Base-by-base conservation (phyloP, 1,140 invertebrate species). In the Monomorium pharaonis region DNA sequence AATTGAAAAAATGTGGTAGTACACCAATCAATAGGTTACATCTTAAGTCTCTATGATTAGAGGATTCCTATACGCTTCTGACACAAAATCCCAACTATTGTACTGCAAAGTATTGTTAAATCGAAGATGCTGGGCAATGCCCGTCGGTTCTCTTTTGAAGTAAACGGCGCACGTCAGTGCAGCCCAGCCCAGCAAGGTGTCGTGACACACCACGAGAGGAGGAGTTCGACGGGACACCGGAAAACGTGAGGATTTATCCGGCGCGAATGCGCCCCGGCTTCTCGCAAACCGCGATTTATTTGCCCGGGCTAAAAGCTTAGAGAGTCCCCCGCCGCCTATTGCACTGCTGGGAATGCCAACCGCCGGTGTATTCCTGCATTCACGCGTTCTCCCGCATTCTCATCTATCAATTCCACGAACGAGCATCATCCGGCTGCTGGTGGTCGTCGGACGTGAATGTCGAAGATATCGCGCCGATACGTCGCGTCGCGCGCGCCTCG, bases 281-380 rank as follows among this genome's bases (percentile, higher is more conserved):
- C 60, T 89, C 56, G 88, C 85, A 87, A 89, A 56, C 85, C 74
- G 60, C 88, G 88, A 90, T 90, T 89, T 90, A 90, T 90, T 90
- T 90, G 88, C 88, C 88, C 60, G 78, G 62, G 75, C 88, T 90
- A 90, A 90, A 90, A 90, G 88, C 88, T 90, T 90, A 42, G 88
- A 89, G 88, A 89, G 87, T 74, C 77, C 85, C 85, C 78, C 75
- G 88, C 30, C 69, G 78, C 78, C 78, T 85, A 90, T 89, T 85
- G 78, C 88, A 67, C 85, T n/a, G 74, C 69, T 89, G 88, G 85
- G 69, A 89, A 87, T 89, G 84, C 74, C 65, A 84, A 83, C 58
- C 60, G 69, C n/a, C 62, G 67, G 58, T 87, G 74, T 89, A 90
- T 89, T 90, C 74, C 14, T 75, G 69, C 54, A 89, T 89, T 87